These are phyloP conservation scores for Xestia c-nigrum DNA, from an alignment of 2,888 invertebrate species.

Conservation along the genomic window DNA sequence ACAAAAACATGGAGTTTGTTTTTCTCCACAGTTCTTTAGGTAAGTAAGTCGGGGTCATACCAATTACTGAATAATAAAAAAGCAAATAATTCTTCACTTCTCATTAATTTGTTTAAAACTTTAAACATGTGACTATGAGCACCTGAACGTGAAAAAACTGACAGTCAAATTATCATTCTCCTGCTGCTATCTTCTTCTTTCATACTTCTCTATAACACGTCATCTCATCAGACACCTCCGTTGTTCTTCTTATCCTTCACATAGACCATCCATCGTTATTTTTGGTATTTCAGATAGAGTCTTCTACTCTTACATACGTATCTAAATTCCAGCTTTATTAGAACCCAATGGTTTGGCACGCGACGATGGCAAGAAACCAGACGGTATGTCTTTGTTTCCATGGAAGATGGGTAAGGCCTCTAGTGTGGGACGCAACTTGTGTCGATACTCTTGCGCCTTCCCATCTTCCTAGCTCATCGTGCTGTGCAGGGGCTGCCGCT, in stretches of 20 bases:
- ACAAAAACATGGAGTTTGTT: background rate
- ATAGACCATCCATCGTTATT: too few species aligned
- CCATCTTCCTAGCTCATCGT: too few species aligned
- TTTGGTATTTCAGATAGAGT: background rate
- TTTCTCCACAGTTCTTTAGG: conserved; percentile 3
- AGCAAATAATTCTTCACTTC: conserved; percentile 9
- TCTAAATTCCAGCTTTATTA: too few species aligned
- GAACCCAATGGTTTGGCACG: too few species aligned
- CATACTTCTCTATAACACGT: background rate
- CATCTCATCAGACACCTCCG: background rate
- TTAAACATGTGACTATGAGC: background rate
- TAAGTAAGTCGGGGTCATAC: background rate
- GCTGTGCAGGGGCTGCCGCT: too few species aligned
- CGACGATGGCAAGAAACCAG: too few species aligned
- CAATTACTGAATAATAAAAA: background rate
- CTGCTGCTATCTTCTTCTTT: background rate
- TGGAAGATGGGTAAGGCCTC: too few species aligned
- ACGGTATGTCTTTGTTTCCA: too few species aligned
- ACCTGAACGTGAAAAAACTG: background rate
- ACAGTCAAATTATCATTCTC: background rate
- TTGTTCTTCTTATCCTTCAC: too few species aligned
- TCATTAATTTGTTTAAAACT: conserved; percentile 4
- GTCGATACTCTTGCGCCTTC: too few species aligned
- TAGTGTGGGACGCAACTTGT: too few species aligned
- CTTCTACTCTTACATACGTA: too few species aligned